Evolutionary conservation across 2,888 invertebrate genomes (phyloP).

Genomic region (Apamea monoglypha): DNA sequence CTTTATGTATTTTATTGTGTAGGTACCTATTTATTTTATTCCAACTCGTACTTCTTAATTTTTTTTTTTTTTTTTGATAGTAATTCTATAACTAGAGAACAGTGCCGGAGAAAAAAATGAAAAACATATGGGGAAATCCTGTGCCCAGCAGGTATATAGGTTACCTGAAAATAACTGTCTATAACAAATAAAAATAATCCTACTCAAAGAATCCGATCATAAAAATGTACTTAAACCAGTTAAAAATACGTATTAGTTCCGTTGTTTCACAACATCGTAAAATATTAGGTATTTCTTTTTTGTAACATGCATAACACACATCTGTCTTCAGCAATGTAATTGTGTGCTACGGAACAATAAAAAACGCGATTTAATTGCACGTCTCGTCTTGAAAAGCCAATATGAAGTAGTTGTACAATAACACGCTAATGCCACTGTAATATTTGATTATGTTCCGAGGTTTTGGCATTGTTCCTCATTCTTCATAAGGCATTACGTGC

Average conservation of each 20-base stretch:
- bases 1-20: background rate
- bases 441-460: conserved; percentile 57
- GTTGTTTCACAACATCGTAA: conserved; percentile 12
- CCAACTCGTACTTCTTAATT: too few species aligned
- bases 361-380: conserved; percentile 40
- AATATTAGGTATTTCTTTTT: background rate
- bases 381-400: conserved; percentile 50
- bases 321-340: conserved; percentile 36
- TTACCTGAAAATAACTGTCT: background rate
- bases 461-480: conserved; percentile 63
- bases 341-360: conserved; percentile 45
- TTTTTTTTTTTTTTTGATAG: too few species aligned
- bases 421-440: conserved; percentile 60
- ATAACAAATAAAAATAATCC: background rate
- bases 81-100: background rate
- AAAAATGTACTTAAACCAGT: background rate
- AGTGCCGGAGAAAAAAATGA: background rate
- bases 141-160: too few species aligned
- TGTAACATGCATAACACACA: conserved; percentile 32
- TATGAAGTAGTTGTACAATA: conserved; percentile 55
- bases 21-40: background rate
- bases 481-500: conserved; percentile 46
- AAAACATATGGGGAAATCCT: too few species aligned
- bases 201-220: background rate
- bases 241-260: conserved; percentile 2